Base-by-base conservation (phyloP, 2,888 invertebrate genomes). In the Lasioglossum lativentre region DNA sequence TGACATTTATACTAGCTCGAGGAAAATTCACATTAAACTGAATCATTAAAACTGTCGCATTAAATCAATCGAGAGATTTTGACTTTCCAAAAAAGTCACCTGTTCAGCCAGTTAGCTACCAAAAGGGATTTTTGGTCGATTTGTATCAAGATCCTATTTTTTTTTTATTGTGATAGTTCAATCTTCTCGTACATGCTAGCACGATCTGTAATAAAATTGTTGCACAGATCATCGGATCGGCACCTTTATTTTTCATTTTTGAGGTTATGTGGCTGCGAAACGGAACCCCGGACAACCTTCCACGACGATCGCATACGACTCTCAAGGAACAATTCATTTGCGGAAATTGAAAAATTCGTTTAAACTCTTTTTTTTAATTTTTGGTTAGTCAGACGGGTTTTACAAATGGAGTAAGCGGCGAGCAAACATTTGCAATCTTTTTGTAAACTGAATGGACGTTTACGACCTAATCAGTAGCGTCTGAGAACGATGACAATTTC, bases 181-280 rank as follows among this genome's bases (percentile, higher is more conserved):
- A 14, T 52, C 16, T 34, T 8, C 27, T 30, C 12, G 45, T 10
- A 42, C 12, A 63, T 23, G 30, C n/a, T 38, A 74, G 66, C 47
- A 47, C 66, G 81, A 85, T 85, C 85, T 86, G 86, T 86, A 82
- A 85, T 81, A 78, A 40, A 81, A 81, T 86, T 75, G 66, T 79
- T 85, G 85, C 81, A 85, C 86, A 85, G 81, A 81, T 85, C 78
- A 45, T 63, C 38, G 16, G 52, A 72, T 78, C 19, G 66, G 66
- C 16, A 14, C 5, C 23, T 71, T 34, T 34, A 12, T 10, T 14
- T 14, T 23, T 68, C 3, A 73, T n/a, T 68, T 45, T 0, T 3
- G 8, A 8, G n/a, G 47, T 72, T 63, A 38, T 8, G 12, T 27
- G 42, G n/a, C 14, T 23, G 56, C 34, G 34, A 34, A 34, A 12